Evolutionary conservation across 2,888 invertebrate species (phyloP), one percentile per base, ranked within the genome.

Genomic region (Argyresthia albistria): DNA sequence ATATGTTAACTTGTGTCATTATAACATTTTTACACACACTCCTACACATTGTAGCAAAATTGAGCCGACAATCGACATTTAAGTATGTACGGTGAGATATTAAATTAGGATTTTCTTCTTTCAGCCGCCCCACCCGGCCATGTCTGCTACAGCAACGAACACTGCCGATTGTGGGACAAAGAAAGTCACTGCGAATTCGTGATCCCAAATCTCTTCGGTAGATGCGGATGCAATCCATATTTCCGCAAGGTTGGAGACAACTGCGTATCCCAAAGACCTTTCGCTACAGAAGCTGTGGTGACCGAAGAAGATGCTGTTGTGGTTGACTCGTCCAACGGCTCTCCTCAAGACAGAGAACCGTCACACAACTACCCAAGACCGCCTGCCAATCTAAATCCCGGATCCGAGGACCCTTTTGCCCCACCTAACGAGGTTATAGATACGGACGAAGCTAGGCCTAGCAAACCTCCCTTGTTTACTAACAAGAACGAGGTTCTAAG

Each of bases 141-240:
- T 63, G 94, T 96, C 43, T 97, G 97, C 75, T 95, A 96, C 80
- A 95, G 94, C 69, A 94, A 96, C 73, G 93, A 93, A 56, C 97
- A 97, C 74, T 97, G 97, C 73, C 91, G 92, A 56, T 89, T 96
- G 66, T 95, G 93, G 90, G 94, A 95, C 63, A 90, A 89, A 57
- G 92, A 94, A 69, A 95, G 95, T 58, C 94, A 95, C 67, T 97
- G 97, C 67, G 95, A 96, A 76, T 97, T 95, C 73, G 90, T 96
- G 51, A 95, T 97, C 61, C 95, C 95, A 35, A 95, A 96, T 73
- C 90, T 97, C 10, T 96, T 96, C 70, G 97, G 97, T 49, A 91
- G 95, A 66, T 97, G 97, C 67, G 92, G 93, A 56, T 97, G 97
- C 71, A 92, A 93, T 61, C 76, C 91, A 9, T 91, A 91, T 43